Conservation (phyloP, 2,113 vertebrate genomes). For the Clarias batrachus region DNA sequence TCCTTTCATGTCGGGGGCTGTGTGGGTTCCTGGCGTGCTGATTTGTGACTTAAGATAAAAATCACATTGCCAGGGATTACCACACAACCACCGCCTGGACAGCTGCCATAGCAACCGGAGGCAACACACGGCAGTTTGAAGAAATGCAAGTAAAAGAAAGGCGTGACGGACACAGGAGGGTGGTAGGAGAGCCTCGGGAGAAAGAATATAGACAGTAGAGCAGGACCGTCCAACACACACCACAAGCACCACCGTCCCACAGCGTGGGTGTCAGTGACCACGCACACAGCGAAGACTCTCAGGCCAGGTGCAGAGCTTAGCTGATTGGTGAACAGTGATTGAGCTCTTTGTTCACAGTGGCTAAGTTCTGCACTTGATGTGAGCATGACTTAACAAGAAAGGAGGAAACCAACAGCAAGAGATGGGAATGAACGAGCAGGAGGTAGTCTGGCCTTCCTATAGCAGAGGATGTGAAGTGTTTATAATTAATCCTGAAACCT, state of each 20-base stretch:
- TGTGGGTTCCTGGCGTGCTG: slow-evolving; percentile 99
- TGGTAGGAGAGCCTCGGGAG: slow-evolving; percentile 44
- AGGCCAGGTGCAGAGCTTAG: slow-evolving; percentile 98
- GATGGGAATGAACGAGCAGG: neutral
- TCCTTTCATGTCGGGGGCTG: slow-evolving; percentile 83
- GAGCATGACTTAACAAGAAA: slow-evolving; percentile 70
- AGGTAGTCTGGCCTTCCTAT: slow-evolving; percentile 14
- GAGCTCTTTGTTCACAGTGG: slow-evolving; percentile 99
- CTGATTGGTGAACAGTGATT: slow-evolving; percentile 99
- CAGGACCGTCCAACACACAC: neutral
- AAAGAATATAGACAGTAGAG: slow-evolving; percentile 49
- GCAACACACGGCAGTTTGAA: slow-evolving; percentile 48
- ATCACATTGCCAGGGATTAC: slow-evolving; percentile 99
- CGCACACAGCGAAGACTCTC: slow-evolving; percentile 70
- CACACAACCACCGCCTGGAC: slow-evolving; percentile 87
- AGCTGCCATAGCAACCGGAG: slow-evolving; percentile 76
- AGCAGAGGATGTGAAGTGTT: slow-evolving; percentile 34
- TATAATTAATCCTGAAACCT: slow-evolving; percentile 33
- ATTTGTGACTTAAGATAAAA: slow-evolving; percentile 99
- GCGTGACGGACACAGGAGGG: slow-evolving; percentile 58
- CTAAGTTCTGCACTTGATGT: slow-evolving; percentile 99
- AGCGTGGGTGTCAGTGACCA: slow-evolving; percentile 11
- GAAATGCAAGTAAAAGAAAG: slow-evolving; percentile 52
- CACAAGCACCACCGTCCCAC: no score
- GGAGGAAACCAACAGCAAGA: slow-evolving; percentile 20